Conservation (phyloP, 2,888 invertebrate species). For the Volucella inanis region DNA sequence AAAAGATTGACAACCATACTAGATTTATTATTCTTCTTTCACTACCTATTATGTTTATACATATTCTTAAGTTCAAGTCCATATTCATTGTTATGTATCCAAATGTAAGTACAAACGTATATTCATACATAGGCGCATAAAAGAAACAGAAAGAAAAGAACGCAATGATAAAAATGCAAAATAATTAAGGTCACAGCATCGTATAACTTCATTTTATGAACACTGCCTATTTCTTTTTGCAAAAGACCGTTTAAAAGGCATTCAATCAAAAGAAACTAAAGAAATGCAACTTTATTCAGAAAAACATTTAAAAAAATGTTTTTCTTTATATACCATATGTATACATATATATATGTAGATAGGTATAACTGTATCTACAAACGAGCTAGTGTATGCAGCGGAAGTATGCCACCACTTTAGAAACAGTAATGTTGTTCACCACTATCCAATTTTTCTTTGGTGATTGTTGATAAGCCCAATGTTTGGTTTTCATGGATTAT, state of each 20-base stretch:
- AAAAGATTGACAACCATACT: too few species aligned
- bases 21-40: too few species aligned
- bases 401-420: constrained; percentile 20
- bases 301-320: too few species aligned
- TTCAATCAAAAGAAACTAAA: constrained; percentile 48
- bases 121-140: neutral
- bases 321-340: neutral
- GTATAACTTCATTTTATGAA: neutral
- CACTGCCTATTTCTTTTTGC: neutral
- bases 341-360: constrained; percentile 9
- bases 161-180: constrained; percentile 15
- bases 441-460: constrained; percentile 39
- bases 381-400: constrained; percentile 17
- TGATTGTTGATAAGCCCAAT: constrained; percentile 39
- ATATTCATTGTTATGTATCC: too few species aligned
- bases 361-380: neutral
- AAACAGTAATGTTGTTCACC: constrained; percentile 29
- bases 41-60: too few species aligned
- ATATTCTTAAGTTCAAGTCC: too few species aligned
- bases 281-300: constrained; percentile 60
- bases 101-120: too few species aligned
- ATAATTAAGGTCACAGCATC: constrained; percentile 33
- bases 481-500: constrained; percentile 1
- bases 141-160: neutral
- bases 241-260: constrained; percentile 8